Conservation (phyloP, 2,113 vertebrate genomes). For the Anhinga rufa region DNA sequence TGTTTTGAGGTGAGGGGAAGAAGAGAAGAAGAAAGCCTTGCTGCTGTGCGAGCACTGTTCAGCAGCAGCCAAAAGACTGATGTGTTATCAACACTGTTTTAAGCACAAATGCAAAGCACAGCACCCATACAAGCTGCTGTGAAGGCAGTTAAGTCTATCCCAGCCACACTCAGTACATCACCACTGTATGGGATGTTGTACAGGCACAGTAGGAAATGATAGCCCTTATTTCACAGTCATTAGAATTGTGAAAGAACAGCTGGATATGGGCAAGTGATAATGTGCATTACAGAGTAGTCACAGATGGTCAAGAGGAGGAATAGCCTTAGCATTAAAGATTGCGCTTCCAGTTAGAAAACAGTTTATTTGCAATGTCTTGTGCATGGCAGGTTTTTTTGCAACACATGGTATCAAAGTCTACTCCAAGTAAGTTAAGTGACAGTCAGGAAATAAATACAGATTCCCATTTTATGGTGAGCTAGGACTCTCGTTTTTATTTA, state of each 20-base stretch:
- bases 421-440: neutral
- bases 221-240: neutral
- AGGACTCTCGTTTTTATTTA: neutral
- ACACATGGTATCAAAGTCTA: neutral
- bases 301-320: neutral
- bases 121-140: rapidly evolving
- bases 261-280: neutral
- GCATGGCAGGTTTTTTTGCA: neutral
- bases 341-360: neutral
- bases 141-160: neutral
- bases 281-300: neutral
- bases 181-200: neutral
- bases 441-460: neutral
- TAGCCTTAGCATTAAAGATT: neutral
- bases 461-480: neutral
- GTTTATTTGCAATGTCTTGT: neutral
- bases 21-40: neutral
- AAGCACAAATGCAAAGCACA: neutral
- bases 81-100: neutral
- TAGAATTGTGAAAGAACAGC: neutral
- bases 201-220: neutral
- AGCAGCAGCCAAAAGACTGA: neutral
- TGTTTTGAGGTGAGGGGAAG: neutral
- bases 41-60: neutral
- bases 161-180: neutral